phyloP scores from a whole-genome alignment of 92 coral and sea anemone species.

The Palythoa grandiflora region DNA sequence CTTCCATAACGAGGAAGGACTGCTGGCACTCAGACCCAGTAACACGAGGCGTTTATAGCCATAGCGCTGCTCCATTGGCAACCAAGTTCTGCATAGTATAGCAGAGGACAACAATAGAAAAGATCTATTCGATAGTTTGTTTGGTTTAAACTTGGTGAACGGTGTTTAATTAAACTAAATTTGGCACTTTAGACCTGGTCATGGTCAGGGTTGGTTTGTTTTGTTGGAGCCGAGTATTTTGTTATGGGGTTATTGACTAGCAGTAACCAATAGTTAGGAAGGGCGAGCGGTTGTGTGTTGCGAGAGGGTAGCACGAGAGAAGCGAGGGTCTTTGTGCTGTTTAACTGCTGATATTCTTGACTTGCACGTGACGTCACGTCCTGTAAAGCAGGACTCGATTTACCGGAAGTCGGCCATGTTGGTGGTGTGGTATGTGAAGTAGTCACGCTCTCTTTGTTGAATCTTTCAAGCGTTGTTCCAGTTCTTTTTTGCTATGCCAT shows the following conservation, averaged over 20 bases:
- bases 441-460: neutral
- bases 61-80: constrained; percentile 36
- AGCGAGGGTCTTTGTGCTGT: too few species aligned
- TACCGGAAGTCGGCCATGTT: constrained; percentile 40
- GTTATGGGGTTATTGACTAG: too few species aligned
- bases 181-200: constrained; percentile 36
- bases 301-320: too few species aligned
- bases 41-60: constrained; percentile 40
- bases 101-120: constrained; percentile 31
- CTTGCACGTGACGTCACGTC: constrained; percentile 37
- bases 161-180: neutral
- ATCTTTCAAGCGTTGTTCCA: neutral
- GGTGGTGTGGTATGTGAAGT: constrained; percentile 13
- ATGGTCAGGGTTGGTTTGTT: constrained; percentile 39
- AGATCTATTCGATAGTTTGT: neutral
- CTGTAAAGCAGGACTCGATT: neutral
- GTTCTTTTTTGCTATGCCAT: constrained; percentile 12
- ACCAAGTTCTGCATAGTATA: constrained; percentile 35
- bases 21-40: constrained; percentile 41
- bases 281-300: too few species aligned
- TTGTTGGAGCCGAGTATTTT: too few species aligned
- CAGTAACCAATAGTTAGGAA: too few species aligned
- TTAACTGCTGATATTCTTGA: constrained; percentile 27
- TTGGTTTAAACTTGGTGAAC: neutral
- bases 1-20: constrained; percentile 40